Evolutionary conservation across 2,888 invertebrate genomes (phyloP), one percentile per base, ranked within the genome.

Genomic region (Acleris literana): DNA sequence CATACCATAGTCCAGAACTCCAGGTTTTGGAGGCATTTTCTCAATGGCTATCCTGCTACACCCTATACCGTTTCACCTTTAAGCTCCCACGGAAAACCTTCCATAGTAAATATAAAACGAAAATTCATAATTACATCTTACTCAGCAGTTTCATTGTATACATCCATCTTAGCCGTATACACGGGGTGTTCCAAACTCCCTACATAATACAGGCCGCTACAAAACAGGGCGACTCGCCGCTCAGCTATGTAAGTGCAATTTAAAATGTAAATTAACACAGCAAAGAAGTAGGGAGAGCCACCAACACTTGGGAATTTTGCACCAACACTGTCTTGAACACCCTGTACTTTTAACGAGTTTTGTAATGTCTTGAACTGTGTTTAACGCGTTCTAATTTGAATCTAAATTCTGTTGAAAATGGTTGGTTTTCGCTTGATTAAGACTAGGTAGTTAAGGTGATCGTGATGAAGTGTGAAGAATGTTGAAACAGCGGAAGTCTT

Each of bases 221-320:
- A 86, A 87, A 89, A 88, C 90, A 85, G 83, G 79, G 79, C 84
- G 84, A 88, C 82, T 88, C 88, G 88, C 90, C 89, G 84, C 82
- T 85, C 82, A 83, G 87, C 90, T 87, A 92, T 92, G 89, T 90
- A 91, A 93, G 92, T 92, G 93, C 92, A 93, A 93, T 93, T 93
- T 93, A 93, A 93, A 93, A 93, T 93, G 93, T 93, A 93, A 93
- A 93, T 93, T 93, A 93, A 93, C 92, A 87, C 84, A 81, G 88
- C 88, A 93, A 93, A 93, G 93, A 93, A 93, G 86, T 85, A 77
- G 84, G 86, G 85, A 81, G 78, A 74, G 78, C 77, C 79, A 78
- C 83, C 75, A 77, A 83, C 87, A 82, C 84, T 83, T 76, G 81
- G 75, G 79, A 60, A 76, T 82, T 82, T 81, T 83, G 55, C 84